Evolutionary conservation across 2,888 invertebrate species (phyloP), one percentile per base, ranked within the genome.

Genomic region (Eudemis profundana): DNA sequence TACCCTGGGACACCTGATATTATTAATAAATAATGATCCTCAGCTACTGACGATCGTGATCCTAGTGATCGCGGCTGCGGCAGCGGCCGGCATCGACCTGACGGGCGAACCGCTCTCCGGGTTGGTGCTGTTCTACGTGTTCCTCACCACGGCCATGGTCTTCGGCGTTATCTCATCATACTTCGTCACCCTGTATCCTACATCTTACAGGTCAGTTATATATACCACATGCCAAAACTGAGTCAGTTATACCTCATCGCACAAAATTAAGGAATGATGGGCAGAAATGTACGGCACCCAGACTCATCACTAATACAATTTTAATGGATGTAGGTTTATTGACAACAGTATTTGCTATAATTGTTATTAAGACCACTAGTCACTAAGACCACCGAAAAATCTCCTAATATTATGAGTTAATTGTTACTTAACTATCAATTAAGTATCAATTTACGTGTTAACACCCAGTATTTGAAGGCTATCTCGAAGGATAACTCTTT

Each of bases 111-210:
- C 90, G 0, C 74, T 90, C n/a, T 84, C 87, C 0, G 89, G 89
- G 0, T 80, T 90, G 65, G 74, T 86, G 38, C 72, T 89, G 15
- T 90, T 89, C 82, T 87, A 85, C 75, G 70, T 89, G 5, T 89
- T 85, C 78, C 83, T 88, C 62, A 88, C 87, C 59, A 86, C 87
- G 0, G 89, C 88, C 38, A 87, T 90, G 87, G 83, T 87, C 29
- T 88, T 89, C 64, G 90, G 90, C 14, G 78, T 90, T 33, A 77
- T 90, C 1, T 89, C 89, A 1, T 88, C 90, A 0, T 90, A 89
- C 73, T 90, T 87, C 56, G 90, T 90, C 2, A 89, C 89, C 3
- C 70, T 90, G 27, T 90, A 87, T 56, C 90, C 90, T 2, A 90
- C 90, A 0, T 89, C 90, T 1, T 89, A 90, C 61, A 83, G 90